Conservation (phyloP, 2,797 vertebrate species). For the Anguilla pacifica region DNA sequence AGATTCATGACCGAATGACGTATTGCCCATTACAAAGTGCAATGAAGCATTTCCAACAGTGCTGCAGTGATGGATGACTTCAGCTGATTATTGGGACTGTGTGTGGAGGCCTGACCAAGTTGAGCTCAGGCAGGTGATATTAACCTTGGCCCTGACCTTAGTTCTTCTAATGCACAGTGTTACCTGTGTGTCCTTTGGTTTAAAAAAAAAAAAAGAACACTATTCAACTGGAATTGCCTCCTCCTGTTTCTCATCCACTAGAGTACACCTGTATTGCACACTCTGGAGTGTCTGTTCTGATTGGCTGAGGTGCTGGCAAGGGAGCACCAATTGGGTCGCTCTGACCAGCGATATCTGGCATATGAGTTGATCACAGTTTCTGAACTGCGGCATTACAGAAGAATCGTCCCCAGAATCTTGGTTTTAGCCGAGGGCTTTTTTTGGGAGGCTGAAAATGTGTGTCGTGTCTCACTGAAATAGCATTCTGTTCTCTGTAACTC, state of each 20-base stretch:
- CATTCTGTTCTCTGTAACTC: background rate
- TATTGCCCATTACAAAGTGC: slow-evolving; percentile 5
- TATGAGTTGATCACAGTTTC: background rate
- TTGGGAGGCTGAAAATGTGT: background rate
- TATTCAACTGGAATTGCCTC: background rate
- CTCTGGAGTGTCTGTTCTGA: background rate
- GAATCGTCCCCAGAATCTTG: background rate
- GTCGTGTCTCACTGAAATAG: background rate
- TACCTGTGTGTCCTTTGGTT: background rate
- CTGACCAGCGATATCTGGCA: background rate
- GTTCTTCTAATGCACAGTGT: background rate
- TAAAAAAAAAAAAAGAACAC: background rate
- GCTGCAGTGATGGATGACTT: background rate
- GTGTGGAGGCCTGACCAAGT: background rate
- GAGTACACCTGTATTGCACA: background rate
- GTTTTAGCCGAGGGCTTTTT: background rate
- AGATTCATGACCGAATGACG: background rate
- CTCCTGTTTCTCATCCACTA: background rate
- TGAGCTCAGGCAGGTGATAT: background rate
- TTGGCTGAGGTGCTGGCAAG: background rate
- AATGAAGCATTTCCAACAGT: background rate
- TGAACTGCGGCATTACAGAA: background rate
- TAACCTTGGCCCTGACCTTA: background rate
- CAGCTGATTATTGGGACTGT: background rate
- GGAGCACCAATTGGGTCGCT: background rate